Percentiles rank a stretch among this genome's conserved stretches.
These are phyloP conservation scores for Dromas ardeola DNA, from an alignment of 2,113 vertebrate genomes.

Conservation along the genomic window DNA sequence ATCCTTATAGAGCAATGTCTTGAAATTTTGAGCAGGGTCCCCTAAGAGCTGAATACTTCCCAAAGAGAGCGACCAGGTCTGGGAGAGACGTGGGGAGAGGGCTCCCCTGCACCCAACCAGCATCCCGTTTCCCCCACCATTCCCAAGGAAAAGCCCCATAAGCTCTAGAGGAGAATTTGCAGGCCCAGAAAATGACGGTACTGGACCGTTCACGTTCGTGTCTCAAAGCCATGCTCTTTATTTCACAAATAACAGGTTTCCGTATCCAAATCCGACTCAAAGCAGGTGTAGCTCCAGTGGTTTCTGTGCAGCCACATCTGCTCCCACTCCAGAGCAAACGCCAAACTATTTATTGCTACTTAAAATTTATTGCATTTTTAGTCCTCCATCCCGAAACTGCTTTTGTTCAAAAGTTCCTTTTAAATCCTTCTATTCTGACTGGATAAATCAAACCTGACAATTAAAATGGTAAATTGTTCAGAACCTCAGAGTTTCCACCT, in stretches of 20 bases:
- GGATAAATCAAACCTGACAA: conserved; percentile 52
- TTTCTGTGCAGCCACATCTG: conserved; percentile 46
- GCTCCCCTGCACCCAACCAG: neutral
- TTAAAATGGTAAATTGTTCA: conserved; percentile 29
- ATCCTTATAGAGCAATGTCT: neutral
- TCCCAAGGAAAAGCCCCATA: neutral
- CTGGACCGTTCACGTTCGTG: rapidly evolving
- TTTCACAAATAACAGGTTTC: conserved; percentile 15
- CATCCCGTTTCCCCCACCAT: neutral
- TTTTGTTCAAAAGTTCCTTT: conserved; percentile 58
- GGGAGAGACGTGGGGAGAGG: neutral
- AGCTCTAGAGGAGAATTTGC: neutral
- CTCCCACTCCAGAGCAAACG: neutral
- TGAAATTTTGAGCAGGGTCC: neutral
- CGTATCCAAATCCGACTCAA: neutral
- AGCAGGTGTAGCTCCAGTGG: conserved; percentile 48
- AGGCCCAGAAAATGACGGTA: neutral
- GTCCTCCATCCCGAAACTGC: neutral
- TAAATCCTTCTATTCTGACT: conserved; percentile 1
- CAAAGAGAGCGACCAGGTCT: neutral
- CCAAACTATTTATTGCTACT: conserved; percentile 57
- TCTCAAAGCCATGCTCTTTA: neutral
- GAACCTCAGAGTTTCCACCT: conserved; percentile 31
- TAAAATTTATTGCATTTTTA: conserved; percentile 57
- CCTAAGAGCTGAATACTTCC: neutral